Conservation (phyloP, 2,113 vertebrate genomes). For the Candoia aspera region DNA sequence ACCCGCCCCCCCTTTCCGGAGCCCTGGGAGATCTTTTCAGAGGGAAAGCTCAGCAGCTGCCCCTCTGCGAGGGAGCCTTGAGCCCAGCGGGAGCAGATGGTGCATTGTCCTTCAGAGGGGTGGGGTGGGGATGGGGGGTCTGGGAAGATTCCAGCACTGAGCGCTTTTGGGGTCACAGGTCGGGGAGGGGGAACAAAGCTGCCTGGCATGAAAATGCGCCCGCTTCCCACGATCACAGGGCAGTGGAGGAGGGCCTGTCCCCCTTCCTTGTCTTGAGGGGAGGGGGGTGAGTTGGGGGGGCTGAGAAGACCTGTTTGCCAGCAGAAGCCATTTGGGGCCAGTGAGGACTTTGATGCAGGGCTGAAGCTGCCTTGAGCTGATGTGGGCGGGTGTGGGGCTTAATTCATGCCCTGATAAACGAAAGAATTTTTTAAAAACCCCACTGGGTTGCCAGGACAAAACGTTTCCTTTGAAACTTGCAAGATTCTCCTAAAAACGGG, state of each 20-base stretch:
- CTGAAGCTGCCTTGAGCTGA: no score
- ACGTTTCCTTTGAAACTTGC: neutral
- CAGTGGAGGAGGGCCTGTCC: neutral
- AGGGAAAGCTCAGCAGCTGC: neutral
- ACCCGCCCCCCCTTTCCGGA: neutral
- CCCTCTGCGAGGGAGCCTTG: neutral
- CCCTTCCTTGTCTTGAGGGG: neutral
- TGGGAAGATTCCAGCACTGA: constrained; percentile 7
- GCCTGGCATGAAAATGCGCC: neutral
- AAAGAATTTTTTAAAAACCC: no score
- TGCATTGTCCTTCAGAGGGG: neutral
- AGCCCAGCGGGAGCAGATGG: constrained; percentile 12
- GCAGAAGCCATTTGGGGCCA: neutral
- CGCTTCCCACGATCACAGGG: neutral
- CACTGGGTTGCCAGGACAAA: neutral
- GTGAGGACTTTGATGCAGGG: neutral
- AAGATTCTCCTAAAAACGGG: neutral
- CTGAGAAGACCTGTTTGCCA: neutral
- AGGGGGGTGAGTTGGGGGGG: no score
- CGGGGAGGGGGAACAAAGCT: neutral
- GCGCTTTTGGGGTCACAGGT: constrained; percentile 1
- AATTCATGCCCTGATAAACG: neutral
- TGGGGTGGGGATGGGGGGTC: neutral
- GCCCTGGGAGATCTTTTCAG: neutral
- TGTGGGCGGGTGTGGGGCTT: no score